A percentile compares a stretch with the other conserved stretches of the same genome.
These are phyloP conservation scores for Drosophila nigrodunni DNA, from an alignment of 1,140 invertebrate species.

Conservation along the genomic window DNA sequence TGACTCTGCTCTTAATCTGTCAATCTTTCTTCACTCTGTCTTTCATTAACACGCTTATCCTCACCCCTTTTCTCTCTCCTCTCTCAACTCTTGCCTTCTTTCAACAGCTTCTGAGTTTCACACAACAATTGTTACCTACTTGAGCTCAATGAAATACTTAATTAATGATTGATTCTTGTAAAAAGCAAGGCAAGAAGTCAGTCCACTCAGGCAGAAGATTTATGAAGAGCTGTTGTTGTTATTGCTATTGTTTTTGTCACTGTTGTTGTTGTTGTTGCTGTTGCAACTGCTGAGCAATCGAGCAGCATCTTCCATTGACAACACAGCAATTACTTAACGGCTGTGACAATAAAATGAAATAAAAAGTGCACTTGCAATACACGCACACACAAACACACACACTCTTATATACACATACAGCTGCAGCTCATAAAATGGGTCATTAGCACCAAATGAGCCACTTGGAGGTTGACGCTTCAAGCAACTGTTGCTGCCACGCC, in stretches of 20 bases:
- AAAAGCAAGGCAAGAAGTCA: neutral
- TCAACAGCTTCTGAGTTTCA: neutral
- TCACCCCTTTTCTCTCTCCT: too few species aligned
- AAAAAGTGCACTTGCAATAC: constrained; percentile 38
- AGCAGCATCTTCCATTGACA: constrained; percentile 35
- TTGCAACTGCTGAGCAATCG: constrained; percentile 42
- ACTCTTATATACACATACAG: neutral
- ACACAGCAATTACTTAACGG: constrained; percentile 56
- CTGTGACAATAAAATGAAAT: constrained; percentile 39
- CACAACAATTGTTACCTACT: constrained; percentile 9
- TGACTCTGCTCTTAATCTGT: too few species aligned
- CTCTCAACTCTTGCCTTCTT: too few species aligned
- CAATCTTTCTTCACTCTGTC: too few species aligned
- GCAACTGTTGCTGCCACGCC: constrained; percentile 47
- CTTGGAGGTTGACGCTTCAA: neutral
- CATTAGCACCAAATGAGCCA: constrained; percentile 56
- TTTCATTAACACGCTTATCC: too few species aligned
- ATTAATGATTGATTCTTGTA: constrained; percentile 10
- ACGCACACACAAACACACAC: neutral
- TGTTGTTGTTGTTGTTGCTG: constrained; percentile 1
- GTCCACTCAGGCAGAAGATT: constrained; percentile 8
- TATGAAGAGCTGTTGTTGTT: constrained; percentile 10
- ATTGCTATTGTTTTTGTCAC: neutral
- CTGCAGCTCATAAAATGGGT: constrained; percentile 58
- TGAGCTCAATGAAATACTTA: constrained; percentile 5